Evolutionary conservation across 1,140 invertebrate genomes (phyloP).

Genomic region (Eriosoma lanigerum): DNA sequence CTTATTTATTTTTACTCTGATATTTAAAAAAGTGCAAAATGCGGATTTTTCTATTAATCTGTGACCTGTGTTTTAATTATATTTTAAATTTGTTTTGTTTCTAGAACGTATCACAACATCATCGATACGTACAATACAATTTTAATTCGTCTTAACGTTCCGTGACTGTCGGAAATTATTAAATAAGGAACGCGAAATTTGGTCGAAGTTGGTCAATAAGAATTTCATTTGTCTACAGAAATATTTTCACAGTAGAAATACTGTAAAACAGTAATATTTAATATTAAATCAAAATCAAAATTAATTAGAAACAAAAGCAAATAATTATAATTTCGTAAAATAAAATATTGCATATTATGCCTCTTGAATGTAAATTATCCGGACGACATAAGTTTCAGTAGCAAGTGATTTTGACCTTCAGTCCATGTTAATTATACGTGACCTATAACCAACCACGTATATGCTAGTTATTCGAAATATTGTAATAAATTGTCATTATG

Average conservation of each 20-base stretch:
- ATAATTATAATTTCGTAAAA: too few species aligned
- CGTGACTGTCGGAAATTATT: slow-evolving; percentile 3
- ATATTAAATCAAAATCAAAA: too few species aligned
- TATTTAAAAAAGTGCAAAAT: not conserved
- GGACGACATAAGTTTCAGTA: too few species aligned
- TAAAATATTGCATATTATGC: too few species aligned
- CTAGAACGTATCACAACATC: not conserved
- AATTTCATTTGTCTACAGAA: slow-evolving; percentile 6
- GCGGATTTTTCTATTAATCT: not conserved
- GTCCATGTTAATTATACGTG: too few species aligned
- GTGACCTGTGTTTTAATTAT: too few species aligned
- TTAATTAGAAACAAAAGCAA: too few species aligned
- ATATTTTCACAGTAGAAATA: slow-evolving; percentile 37
- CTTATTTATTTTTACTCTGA: not conserved
- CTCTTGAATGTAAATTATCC: too few species aligned
- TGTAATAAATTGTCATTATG: too few species aligned
- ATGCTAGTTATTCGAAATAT: too few species aligned
- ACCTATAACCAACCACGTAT: too few species aligned
- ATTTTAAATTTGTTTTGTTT: not conserved
- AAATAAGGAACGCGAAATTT: not conserved
- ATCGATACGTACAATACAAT: not conserved
- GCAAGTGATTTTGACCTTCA: too few species aligned
- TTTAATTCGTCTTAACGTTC: slow-evolving; percentile 25
- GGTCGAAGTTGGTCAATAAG: not conserved
- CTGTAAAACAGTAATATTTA: slow-evolving; percentile 13